Conservation (phyloP, 2,888 invertebrate species). For the Xylota sylvarum region DNA sequence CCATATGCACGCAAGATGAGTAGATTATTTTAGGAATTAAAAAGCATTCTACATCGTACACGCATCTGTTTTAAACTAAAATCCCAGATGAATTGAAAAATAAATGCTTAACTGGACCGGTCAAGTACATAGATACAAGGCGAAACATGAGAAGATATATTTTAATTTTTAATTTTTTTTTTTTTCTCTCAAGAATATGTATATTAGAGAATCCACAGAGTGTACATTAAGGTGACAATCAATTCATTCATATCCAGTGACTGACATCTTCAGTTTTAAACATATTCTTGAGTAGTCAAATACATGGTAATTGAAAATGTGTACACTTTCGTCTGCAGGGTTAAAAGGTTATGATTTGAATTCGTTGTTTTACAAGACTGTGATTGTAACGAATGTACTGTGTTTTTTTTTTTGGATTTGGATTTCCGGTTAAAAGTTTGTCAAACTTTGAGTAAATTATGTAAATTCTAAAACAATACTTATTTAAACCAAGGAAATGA, state of each 20-base stretch:
- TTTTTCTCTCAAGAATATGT: not conserved
- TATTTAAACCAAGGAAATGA: too few species aligned
- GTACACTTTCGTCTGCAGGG: not conserved
- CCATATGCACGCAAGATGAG: conserved; percentile 5
- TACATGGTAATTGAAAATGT: not conserved
- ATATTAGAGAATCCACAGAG: not conserved
- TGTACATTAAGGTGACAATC: not conserved
- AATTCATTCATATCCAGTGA: not conserved
- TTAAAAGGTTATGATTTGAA: too few species aligned
- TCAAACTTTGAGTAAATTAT: too few species aligned
- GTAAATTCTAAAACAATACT: too few species aligned
- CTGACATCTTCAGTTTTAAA: not conserved
- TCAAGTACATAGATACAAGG: not conserved
- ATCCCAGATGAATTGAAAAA: not conserved
- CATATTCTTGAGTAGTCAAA: not conserved
- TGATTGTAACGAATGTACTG: too few species aligned
- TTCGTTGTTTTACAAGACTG: too few species aligned
- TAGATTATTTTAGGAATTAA: not conserved
- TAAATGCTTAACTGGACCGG: not conserved
- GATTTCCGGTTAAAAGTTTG: too few species aligned
- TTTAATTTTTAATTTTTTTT: not conserved
- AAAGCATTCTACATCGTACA: conserved; percentile 1
- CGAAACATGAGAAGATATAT: not conserved
- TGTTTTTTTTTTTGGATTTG: too few species aligned
- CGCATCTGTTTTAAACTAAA: not conserved